Conservation (phyloP, 2,888 invertebrate species). For the Yponomeuta malinellus region DNA sequence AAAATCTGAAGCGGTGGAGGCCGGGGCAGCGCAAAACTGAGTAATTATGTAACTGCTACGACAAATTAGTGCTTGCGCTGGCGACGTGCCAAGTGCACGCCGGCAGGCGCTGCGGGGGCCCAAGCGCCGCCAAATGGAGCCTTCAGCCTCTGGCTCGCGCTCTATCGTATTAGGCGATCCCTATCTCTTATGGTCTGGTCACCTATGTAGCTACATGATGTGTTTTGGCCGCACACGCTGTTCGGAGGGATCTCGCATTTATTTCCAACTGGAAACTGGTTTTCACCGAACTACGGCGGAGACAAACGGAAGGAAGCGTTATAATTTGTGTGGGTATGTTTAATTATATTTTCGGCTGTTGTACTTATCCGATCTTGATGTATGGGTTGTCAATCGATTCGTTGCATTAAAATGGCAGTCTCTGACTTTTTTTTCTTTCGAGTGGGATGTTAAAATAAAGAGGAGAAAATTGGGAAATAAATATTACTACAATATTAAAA, state of each 20-base stretch:
- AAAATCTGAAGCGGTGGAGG: neutral
- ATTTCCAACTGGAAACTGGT: neutral
- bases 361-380: too few relatives aligned
- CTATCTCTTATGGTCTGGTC: neutral
- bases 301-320: too few relatives aligned
- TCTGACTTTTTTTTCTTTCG: too few relatives aligned
- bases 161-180: slow-evolving; percentile 12
- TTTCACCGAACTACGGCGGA: neutral
- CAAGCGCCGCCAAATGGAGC: neutral
- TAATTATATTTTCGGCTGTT: too few relatives aligned
- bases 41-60: slow-evolving; percentile 63
- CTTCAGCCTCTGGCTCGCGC: neutral
- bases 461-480: too few relatives aligned
- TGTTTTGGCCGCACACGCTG: neutral
- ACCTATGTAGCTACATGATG: neutral
- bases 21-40: slow-evolving; percentile 16
- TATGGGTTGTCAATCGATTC: too few relatives aligned
- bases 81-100: slow-evolving; percentile 54
- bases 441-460: too few relatives aligned
- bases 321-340: too few relatives aligned
- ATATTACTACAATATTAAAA: too few relatives aligned
- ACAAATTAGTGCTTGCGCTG: slow-evolving; percentile 64
- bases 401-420: too few relatives aligned
- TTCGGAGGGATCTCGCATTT: neutral
- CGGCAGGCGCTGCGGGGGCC: slow-evolving; percentile 27